Evolutionary conservation across 2,113 vertebrate species (phyloP), one percentile per base, ranked within the genome.

Genomic region (Fregetta grallaria): DNA sequence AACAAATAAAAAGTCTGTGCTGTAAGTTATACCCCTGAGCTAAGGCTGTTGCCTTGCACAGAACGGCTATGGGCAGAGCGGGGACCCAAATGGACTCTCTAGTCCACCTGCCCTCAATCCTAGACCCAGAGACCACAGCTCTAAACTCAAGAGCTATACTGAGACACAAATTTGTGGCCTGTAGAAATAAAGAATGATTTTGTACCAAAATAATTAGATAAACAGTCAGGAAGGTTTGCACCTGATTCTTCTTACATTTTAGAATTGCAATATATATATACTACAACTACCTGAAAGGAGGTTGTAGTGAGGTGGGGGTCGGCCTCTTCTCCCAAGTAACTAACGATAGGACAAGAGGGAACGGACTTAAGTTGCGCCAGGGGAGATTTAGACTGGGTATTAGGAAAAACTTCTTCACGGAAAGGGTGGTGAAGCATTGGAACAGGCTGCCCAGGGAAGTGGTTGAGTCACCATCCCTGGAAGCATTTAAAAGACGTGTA

Each of bases 141-240:
- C 25, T 40, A 8, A 66, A 82, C 19, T 58, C 27, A 52, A 38
- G 52, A 67, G 38, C 23, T 61, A 8, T 2, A 6, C 49, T 3
- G 2, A 19, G 38, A 6, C 4, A 42, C 9, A 22, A 0, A 26
- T 17, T 5, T 11, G 3, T 16, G 62, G 22, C 34, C 40, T 26
- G 27, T 2, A 34, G 26, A 61, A 63, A 49, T 16, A n/a, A 40
- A 92, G 18, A 66, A 40, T 34, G 22, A 25, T 40, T 86, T 73
- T 67, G 10, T 45, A 40, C 29, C 56, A 55, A 55, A 86, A 10
- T 52, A 11, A 22, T 34, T 19, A 23, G 73, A 74, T 18, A 61
- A 71, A 32, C 3, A 77, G 32, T 5, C 34, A 73, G 29, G 34
- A 79, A 21, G 34, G 21, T 7, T 61, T 50, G 29, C 40, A 62